Base-by-base conservation (phyloP, 1,140 invertebrate genomes). In the Anoplolepis gracilipes region DNA sequence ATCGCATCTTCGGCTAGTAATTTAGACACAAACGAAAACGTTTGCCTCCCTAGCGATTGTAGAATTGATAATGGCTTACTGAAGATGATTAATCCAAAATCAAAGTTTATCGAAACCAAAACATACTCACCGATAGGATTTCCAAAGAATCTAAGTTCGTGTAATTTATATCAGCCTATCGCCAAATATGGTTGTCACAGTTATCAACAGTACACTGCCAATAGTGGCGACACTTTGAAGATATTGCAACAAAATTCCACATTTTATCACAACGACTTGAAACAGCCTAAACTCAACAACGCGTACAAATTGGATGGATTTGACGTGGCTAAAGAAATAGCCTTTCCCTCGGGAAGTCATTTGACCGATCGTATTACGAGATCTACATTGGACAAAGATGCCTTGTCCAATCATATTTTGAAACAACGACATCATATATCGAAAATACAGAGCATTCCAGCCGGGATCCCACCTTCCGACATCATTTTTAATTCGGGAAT, bases 101-200 rank as follows among this genome's bases (percentile, higher is more conserved):
- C 88, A 42, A 92, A 93, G 81, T 79, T 86, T 57, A 70, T 86
- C 2, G 89, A 90, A 28, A 84, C 86, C 22, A 89, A 93, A 70
- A 88, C 87, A 7, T 94, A 93, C 46, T 94, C 93, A 4, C 92
- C 94, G 0, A 93, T 93, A 39, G 92, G 92, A n/a, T 94, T 94
- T 59, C 92, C 94, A 2, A 92, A 91, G 36, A 94, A 93, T 78
- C 53, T 93, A 22, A 84, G 82, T 11, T 57, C 91, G 59, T 65
- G 86, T 73, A 84, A 90, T 22, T 28, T 69, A 16, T 91, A 94
- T 16, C 91, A 93, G 81, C 85, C 87, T 62, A 87, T 90, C 25
- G 61, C 90, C 0, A 94, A 93, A 19, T 94, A 93, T 57, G 92
- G 92, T 82, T 94, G 93, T 90, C 93, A 93, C 33, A 91, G 91